Percentiles rank a stretch among this genome's conserved stretches.
Conservation (phyloP, 2,113 vertebrate species). For the Epinephelus cyanopodus region DNA sequence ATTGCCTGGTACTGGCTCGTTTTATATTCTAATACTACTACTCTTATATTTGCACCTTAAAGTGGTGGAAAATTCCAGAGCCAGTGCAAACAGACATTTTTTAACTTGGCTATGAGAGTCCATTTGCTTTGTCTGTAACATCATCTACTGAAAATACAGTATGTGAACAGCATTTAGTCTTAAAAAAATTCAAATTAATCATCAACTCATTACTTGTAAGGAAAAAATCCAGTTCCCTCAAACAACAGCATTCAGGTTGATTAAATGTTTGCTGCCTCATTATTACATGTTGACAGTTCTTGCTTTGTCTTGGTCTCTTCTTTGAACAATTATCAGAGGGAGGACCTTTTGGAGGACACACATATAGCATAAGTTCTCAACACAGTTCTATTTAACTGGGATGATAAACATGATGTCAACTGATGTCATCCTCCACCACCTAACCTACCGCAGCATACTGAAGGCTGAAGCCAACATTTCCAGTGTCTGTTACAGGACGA, state of each 20-base stretch:
- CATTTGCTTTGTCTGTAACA: background rate
- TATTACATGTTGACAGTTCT: background rate
- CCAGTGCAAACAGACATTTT: background rate
- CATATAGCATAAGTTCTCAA: background rate
- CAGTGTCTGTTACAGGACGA: slow-evolving; percentile 25
- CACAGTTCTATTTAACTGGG: background rate
- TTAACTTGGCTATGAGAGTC: background rate
- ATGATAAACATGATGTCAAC: background rate
- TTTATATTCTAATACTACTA: background rate
- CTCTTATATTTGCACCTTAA: background rate
- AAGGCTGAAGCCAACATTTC: background rate
- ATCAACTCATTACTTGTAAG: background rate
- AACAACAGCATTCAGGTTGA: background rate
- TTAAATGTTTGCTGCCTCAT: background rate
- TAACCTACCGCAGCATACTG: background rate
- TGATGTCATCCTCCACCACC: background rate
- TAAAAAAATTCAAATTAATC: no score
- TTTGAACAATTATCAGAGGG: background rate
- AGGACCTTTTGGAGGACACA: background rate
- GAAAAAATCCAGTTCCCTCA: background rate
- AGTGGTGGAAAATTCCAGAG: background rate
- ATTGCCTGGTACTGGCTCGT: background rate
- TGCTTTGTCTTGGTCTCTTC: background rate
- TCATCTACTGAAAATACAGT: no score
- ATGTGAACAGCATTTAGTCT: background rate